Percentiles rank a stretch among this genome's conserved stretches.
These are phyloP conservation scores for Drosophila ananassae DNA, from an alignment of 1,140 invertebrate species.

Conservation along the genomic window DNA sequence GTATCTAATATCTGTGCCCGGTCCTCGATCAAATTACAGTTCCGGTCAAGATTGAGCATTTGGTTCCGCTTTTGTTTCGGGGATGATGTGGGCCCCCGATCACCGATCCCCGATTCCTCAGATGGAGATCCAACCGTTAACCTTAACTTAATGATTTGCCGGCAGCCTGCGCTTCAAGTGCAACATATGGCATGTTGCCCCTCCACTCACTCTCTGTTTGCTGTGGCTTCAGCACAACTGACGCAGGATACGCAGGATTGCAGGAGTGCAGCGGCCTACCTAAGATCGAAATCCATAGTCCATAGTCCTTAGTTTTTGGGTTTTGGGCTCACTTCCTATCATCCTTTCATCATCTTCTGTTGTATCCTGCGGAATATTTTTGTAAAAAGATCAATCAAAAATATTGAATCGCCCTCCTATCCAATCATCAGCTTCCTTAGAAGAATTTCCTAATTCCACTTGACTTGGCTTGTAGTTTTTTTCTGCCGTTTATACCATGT, in stretches of 20 bases:
- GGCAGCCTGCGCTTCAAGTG: conserved; percentile 57
- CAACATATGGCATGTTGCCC: conserved; percentile 65
- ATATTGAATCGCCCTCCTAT: neutral
- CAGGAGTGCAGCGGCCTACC: conserved; percentile 35
- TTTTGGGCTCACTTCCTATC: conserved; percentile 45
- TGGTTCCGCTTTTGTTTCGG: conserved; percentile 65
- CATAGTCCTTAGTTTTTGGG: neutral
- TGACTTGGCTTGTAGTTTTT: conserved; percentile 25
- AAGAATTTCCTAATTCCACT: conserved; percentile 24
- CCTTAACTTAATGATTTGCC: conserved; percentile 71
- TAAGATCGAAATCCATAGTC: conserved; percentile 20
- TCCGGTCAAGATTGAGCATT: conserved; percentile 77
- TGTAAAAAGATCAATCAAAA: conserved; percentile 76
- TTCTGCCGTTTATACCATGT: conserved; percentile 31
- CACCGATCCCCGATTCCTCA: neutral
- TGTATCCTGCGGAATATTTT: conserved; percentile 16
- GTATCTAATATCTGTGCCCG: conserved; percentile 70
- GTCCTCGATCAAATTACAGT: conserved; percentile 80
- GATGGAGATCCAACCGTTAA: conserved; percentile 40
- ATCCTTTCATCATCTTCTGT: neutral
- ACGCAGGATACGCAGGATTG: conserved; percentile 76
- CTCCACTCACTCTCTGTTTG: conserved; percentile 18
- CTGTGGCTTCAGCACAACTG: conserved; percentile 77
- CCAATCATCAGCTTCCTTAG: conserved; percentile 40
- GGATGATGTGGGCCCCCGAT: conserved; percentile 7